Conservation (phyloP, 2,113 vertebrate genomes). For the Nipponia nippon region DNA sequence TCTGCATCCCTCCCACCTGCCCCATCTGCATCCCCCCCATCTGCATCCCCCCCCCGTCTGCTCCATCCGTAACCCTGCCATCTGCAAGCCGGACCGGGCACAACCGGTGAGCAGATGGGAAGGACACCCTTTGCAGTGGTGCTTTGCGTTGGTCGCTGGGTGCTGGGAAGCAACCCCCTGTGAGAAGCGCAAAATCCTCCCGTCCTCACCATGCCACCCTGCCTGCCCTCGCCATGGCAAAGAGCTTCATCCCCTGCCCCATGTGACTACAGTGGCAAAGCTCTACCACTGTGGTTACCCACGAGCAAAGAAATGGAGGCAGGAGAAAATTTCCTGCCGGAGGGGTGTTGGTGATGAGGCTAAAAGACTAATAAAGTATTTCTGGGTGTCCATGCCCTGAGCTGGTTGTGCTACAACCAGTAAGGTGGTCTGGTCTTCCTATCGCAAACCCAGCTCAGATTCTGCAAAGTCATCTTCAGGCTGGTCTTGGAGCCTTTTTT, state of each 20-base stretch:
- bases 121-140: background rate
- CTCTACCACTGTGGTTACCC: background rate
- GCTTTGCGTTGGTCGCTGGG: accelerated
- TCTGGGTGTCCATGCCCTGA: background rate
- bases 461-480: background rate
- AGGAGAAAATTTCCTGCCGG: background rate
- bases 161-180: accelerated
- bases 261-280: background rate
- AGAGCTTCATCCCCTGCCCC: accelerated
- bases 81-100: background rate
- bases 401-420: background rate
- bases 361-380: background rate
- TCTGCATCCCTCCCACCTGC: background rate
- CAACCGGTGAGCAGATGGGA: background rate
- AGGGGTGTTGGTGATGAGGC: background rate
- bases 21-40: background rate
- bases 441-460: background rate
- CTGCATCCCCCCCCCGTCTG: background rate
- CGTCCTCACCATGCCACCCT: accelerated
- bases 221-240: background rate
- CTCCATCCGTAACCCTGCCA: background rate
- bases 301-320: accelerated
- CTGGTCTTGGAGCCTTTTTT: background rate
- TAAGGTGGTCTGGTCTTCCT: background rate
- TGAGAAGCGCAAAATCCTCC: background rate